These are phyloP conservation scores for Pteronura brasiliensis DNA, from an alignment of 2,113 vertebrate species.

Conservation along the genomic window DNA sequence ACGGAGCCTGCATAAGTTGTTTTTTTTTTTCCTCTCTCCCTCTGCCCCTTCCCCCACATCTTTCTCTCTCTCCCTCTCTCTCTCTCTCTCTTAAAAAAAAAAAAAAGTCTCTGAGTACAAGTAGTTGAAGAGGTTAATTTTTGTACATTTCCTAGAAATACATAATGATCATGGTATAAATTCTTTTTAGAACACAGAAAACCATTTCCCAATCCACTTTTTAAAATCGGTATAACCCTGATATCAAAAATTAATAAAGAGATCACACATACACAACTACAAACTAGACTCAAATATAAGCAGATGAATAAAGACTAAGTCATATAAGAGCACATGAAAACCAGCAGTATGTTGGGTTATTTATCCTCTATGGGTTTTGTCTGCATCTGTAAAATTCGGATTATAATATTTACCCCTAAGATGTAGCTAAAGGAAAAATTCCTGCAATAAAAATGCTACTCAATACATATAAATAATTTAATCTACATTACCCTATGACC, in stretches of 20 bases:
- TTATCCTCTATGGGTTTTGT: background rate
- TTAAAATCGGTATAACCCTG: background rate
- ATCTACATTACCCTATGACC: background rate
- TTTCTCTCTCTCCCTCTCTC: background rate
- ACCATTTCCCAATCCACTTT: background rate
- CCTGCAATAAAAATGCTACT: background rate
- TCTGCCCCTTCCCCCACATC: background rate
- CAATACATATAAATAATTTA: background rate
- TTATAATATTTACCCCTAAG: background rate
- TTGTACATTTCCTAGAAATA: background rate
- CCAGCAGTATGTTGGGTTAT: background rate
- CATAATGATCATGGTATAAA: background rate
- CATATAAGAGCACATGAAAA: background rate
- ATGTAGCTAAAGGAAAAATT: background rate
- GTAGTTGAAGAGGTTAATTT: background rate
- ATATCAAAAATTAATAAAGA: background rate
- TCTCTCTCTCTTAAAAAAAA: background rate
- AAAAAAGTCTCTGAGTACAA: background rate
- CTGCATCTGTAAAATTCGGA: background rate
- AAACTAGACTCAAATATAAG: background rate
- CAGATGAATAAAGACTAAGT: background rate
- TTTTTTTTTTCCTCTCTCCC: background rate
- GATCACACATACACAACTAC: background rate
- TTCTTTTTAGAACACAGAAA: background rate
- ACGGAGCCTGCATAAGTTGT: background rate